Conservation (phyloP, 1,140 invertebrate species). For the Dendroctonus ponderosae region DNA sequence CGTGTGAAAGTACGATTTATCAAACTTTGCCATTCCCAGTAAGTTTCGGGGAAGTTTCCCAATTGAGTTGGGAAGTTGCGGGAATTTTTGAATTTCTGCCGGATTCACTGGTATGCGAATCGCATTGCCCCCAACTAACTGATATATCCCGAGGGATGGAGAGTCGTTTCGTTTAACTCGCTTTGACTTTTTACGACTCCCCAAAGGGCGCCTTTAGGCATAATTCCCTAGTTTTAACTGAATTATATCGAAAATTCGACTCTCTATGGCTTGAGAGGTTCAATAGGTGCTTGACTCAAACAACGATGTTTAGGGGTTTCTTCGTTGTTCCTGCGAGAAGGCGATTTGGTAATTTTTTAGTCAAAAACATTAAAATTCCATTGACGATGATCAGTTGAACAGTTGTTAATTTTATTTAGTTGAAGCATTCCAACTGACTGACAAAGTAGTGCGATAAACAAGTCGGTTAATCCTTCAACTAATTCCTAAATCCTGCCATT, state of each 20-base stretch:
- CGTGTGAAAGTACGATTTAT: neutral
- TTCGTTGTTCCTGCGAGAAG: neutral
- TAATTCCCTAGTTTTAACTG: constrained; percentile 3
- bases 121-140: neutral
- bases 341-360: neutral
- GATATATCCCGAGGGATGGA: neutral
- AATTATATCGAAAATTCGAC: neutral
- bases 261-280: neutral
- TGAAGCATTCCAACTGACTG: no score
- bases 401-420: neutral
- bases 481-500: no score
- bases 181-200: neutral
- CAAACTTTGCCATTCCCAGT: neutral
- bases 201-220: neutral
- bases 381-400: neutral
- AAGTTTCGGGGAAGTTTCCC: neutral
- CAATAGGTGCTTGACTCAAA: neutral
- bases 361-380: neutral
- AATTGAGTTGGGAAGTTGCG: constrained; percentile 2
- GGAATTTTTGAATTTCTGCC: neutral
- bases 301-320: neutral
- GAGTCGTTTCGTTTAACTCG: constrained; percentile 1
- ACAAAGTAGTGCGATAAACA: no score
- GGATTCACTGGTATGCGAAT: constrained; percentile 1
- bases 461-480: no score